phyloP scores from a whole-genome alignment of 2,888 invertebrate species.

The Osmoderma eremita region DNA sequence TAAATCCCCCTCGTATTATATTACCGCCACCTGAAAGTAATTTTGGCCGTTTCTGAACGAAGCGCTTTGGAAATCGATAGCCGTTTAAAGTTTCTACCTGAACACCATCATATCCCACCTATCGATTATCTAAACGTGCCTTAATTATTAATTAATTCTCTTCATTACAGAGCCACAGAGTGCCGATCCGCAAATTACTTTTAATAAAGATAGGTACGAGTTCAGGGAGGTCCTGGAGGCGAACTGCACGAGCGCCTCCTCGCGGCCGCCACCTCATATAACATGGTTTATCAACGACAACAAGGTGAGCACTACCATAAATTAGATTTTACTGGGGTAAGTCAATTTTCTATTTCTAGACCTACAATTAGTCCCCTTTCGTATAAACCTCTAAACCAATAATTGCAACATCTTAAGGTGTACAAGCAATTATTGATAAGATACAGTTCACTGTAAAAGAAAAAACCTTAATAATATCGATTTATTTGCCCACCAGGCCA shows the following conservation, averaged over 20 bases:
- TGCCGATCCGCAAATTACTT: constrained; percentile 76
- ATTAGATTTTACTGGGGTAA: background rate
- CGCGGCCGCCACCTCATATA: constrained; percentile 78
- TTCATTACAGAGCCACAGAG: constrained; percentile 71
- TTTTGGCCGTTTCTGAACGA: background rate
- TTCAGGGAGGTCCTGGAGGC: constrained; percentile 77
- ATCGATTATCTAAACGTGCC: constrained; percentile 11
- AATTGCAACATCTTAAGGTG: too few species aligned
- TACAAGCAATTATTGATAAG: too few species aligned
- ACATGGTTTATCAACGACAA: constrained; percentile 82
- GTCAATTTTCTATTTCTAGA: background rate
- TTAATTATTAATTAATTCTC: constrained; percentile 28
- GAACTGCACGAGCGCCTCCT: constrained; percentile 78
- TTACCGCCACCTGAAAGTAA: background rate
- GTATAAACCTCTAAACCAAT: too few species aligned
- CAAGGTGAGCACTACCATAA: constrained; percentile 66
- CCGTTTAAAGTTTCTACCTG: background rate
- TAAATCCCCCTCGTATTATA: constrained; percentile 6
- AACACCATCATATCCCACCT: background rate
- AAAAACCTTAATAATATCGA: too few species aligned
- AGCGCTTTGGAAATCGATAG: constrained; percentile 14
- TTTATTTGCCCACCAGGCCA: too few species aligned
- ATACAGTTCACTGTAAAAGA: too few species aligned
- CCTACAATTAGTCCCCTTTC: too few species aligned
- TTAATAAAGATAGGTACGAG: constrained; percentile 73